These are phyloP conservation scores for Gyps fulvus DNA, from an alignment of 2,113 vertebrate genomes.

Conservation along the genomic window DNA sequence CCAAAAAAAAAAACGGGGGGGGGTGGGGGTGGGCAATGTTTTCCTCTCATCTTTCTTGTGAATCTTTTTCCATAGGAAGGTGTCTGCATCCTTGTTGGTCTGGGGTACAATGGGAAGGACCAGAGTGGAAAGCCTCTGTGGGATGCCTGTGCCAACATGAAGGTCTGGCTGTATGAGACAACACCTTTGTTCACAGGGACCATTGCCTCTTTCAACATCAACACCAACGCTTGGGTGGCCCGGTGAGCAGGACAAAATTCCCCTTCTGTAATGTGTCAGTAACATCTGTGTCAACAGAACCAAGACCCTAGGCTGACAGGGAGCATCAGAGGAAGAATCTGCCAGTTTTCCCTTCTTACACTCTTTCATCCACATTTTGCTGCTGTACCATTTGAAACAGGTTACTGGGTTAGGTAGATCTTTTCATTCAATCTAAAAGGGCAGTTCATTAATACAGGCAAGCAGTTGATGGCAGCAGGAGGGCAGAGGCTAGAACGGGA, in stretches of 20 bases:
- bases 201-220: slow-evolving; percentile 94
- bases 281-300: background rate
- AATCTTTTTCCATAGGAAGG: slow-evolving; percentile 81
- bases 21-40: fast-evolving
- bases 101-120: slow-evolving; percentile 86
- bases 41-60: background rate
- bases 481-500: background rate
- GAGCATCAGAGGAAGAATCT: background rate
- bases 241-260: slow-evolving; percentile 77
- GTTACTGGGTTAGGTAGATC: background rate
- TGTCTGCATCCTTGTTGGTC: slow-evolving; percentile 88
- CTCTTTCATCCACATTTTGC: background rate
- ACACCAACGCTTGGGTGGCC: slow-evolving; percentile 94
- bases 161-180: slow-evolving; percentile 93
- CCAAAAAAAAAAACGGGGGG: background rate
- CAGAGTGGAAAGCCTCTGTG: slow-evolving; percentile 75
- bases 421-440: background rate
- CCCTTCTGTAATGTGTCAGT: background rate
- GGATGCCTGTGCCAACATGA: slow-evolving; percentile 96
- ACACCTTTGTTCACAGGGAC: slow-evolving; percentile 91
- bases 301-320: background rate
- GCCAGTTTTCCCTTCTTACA: background rate
- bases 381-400: background rate
- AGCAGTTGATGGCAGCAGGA: background rate
- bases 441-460: background rate